phyloP scores from a whole-genome alignment of 2,113 vertebrate genomes.

The Psilopsiagon aurifrons region DNA sequence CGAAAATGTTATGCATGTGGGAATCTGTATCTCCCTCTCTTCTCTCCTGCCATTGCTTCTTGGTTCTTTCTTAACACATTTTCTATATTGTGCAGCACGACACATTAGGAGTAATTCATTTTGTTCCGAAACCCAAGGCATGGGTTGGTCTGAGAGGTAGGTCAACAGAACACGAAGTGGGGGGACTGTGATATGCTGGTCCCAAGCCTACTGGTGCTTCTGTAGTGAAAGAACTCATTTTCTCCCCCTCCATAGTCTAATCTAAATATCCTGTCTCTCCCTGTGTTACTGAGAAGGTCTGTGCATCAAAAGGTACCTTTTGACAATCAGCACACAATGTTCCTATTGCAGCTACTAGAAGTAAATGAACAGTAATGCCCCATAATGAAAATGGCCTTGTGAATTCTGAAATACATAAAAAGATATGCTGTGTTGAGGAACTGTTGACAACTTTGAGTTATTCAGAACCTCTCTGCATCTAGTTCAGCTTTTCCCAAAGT shows the following conservation, averaged over 20 bases:
- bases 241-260: fast-evolving
- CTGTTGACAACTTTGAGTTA: background rate
- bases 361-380: background rate
- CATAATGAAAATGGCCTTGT: background rate
- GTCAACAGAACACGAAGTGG: background rate
- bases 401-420: background rate
- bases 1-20: background rate
- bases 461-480: background rate
- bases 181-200: background rate
- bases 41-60: background rate
- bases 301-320: background rate
- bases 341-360: background rate
- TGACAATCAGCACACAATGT: background rate
- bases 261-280: background rate
- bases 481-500: background rate
- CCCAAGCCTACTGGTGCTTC: background rate
- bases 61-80: background rate
- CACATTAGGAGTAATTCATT: background rate
- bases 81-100: background rate
- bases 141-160: background rate
- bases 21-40: background rate
- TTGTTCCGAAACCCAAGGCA: background rate
- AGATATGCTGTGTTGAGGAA: background rate
- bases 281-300: background rate
- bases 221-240: background rate